Evolutionary conservation across 2,113 vertebrate species (phyloP).

Genomic region (Corythornis vintsioides): DNA sequence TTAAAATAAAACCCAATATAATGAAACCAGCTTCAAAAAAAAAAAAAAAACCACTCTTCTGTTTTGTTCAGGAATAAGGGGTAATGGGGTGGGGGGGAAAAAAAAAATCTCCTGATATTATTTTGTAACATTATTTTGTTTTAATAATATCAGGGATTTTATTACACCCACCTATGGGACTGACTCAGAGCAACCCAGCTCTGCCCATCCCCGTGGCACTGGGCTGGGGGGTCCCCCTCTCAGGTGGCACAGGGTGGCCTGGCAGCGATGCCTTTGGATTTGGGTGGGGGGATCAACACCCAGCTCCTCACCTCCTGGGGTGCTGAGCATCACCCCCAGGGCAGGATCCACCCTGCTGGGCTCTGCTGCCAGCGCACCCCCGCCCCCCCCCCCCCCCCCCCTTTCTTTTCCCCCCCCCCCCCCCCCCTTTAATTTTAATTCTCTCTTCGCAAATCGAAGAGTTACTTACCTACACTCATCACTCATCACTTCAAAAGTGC

Average conservation of each 20-base stretch:
- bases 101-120: not conserved
- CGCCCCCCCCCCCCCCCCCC: too few relatives aligned
- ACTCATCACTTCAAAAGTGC: not conserved
- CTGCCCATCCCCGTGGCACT: not conserved
- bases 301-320: accelerated
- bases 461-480: not conserved
- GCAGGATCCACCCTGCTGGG: too few relatives aligned
- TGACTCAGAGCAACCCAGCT: not conserved
- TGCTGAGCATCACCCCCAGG: not conserved
- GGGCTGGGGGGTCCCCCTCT: too few relatives aligned
- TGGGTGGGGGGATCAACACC: not conserved
- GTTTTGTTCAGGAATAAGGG: not conserved
- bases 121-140: not conserved
- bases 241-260: not conserved
- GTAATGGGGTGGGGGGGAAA: not conserved
- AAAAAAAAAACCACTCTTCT: not conserved
- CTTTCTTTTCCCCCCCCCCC: not conserved
- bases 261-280: not conserved
- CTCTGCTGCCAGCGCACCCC: too few relatives aligned
- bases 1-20: constrained; percentile 19
- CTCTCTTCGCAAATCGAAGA: not conserved
- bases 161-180: not conserved
- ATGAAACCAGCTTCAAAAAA: constrained; percentile 23
- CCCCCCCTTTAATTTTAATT: not conserved
- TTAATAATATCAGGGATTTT: not conserved